phyloP scores from a whole-genome alignment of 2,113 vertebrate genomes.

The Chroicocephalus ridibundus region DNA sequence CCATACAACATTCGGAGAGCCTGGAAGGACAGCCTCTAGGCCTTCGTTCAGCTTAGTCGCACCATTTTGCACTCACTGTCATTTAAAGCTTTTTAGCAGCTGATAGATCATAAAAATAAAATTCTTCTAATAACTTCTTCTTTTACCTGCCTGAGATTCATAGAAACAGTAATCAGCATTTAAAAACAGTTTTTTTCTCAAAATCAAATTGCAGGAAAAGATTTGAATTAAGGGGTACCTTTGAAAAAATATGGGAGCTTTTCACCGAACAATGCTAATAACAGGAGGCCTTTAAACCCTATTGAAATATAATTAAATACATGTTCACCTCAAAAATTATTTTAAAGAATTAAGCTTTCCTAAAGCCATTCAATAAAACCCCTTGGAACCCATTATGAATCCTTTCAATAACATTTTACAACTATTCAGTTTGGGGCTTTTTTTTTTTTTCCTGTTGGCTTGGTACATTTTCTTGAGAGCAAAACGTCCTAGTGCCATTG shows the following conservation, averaged over 20 bases:
- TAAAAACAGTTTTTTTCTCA: neutral
- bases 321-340: neutral
- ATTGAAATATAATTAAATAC: slow-evolving; percentile 37
- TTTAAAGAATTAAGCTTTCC: slow-evolving; percentile 35
- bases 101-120: slow-evolving; percentile 16
- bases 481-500: slow-evolving; percentile 39
- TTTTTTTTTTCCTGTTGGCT: slow-evolving; percentile 27
- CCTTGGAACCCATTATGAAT: slow-evolving; percentile 21
- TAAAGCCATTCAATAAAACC: neutral
- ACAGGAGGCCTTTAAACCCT: slow-evolving; percentile 15
- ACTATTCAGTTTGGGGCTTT: neutral
- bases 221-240: slow-evolving; percentile 25
- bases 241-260: slow-evolving; percentile 28
- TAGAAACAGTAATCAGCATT: slow-evolving; percentile 33
- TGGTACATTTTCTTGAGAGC: slow-evolving; percentile 34
- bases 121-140: neutral
- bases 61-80: neutral
- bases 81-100: slow-evolving; percentile 16
- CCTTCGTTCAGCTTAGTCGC: neutral
- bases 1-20: neutral
- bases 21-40: neutral
- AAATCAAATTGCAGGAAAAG: slow-evolving; percentile 12
- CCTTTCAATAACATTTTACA: slow-evolving; percentile 60
- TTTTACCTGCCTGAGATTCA: slow-evolving; percentile 39
- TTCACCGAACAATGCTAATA: neutral